Percentiles rank a stretch among this genome's conserved stretches.
Evolutionary conservation across 2,888 invertebrate species (phyloP).

Genomic region (Orchestes rusci): DNA sequence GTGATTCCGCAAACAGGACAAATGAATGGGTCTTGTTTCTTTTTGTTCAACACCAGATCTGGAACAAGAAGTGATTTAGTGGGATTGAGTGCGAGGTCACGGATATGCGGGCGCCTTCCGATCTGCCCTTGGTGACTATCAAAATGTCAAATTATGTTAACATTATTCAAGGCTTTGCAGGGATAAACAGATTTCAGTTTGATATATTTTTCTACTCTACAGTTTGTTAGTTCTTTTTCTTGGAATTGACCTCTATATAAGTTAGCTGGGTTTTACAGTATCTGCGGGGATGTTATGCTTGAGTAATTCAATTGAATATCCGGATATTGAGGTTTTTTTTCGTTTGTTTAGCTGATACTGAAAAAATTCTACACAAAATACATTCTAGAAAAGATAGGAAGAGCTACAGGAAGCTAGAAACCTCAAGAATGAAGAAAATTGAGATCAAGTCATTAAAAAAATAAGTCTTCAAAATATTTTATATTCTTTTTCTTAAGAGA

Average conservation of each 20-base stretch:
- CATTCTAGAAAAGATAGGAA: no score
- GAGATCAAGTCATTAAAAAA: no score
- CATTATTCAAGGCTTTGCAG: conserved; percentile 44
- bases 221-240: conserved; percentile 33
- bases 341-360: no score
- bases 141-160: conserved; percentile 47
- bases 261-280: conserved; percentile 24
- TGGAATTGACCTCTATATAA: conserved; percentile 30
- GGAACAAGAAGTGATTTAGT: conserved; percentile 24
- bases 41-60: conserved; percentile 37
- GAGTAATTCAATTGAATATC: no score
- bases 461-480: no score
- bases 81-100: conserved; percentile 36
- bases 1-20: conserved; percentile 67
- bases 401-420: no score
- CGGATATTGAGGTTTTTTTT: no score
- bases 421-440: no score
- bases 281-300: no score
- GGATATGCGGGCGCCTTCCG: conserved; percentile 38
- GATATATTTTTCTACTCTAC: conserved; percentile 39
- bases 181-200: conserved; percentile 42
- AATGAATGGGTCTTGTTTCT: conserved; percentile 42
- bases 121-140: conserved; percentile 43
- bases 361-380: no score
- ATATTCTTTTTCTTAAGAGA: no score